Evolutionary conservation across 2,888 invertebrate species (phyloP).

Genomic region (Torymus texanus): DNA sequence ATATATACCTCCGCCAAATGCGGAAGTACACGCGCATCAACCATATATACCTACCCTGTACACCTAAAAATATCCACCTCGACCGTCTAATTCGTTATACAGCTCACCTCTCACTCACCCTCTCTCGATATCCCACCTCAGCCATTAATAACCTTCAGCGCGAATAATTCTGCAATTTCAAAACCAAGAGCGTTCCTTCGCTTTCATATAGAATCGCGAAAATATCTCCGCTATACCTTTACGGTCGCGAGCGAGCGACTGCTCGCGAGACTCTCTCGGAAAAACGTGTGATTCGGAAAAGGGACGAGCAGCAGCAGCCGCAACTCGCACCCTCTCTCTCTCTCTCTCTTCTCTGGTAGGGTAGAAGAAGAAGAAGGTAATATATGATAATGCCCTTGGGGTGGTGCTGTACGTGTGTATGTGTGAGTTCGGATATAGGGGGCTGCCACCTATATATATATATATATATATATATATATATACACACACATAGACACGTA

Average conservation of each 20-base stretch:
- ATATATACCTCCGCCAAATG: too few relatives aligned
- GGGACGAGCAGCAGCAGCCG: constrained; percentile 7
- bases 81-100: not conserved
- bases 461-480: not conserved
- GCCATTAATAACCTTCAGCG: constrained; percentile 21
- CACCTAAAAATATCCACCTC: too few relatives aligned
- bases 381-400: constrained; percentile 71
- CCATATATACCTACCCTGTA: too few relatives aligned
- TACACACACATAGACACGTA: not conserved
- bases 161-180: constrained; percentile 38
- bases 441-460: not conserved
- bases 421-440: too few relatives aligned
- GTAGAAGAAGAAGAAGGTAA: constrained; percentile 62
- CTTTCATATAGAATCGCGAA: constrained; percentile 21
- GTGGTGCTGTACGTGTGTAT: constrained; percentile 36
- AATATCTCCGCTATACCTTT: constrained; percentile 9
- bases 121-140: not conserved
- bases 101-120: not conserved
- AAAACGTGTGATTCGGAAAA: constrained; percentile 26
- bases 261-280: too few relatives aligned
- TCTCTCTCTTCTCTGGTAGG: not conserved
- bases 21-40: too few relatives aligned
- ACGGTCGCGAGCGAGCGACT: too few relatives aligned
- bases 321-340: too few relatives aligned
- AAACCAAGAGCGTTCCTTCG: constrained; percentile 3